Evolutionary conservation across 2,888 invertebrate genomes (phyloP), one percentile per base, ranked within the genome.

Genomic region (Eristalinus sepulchralis): DNA sequence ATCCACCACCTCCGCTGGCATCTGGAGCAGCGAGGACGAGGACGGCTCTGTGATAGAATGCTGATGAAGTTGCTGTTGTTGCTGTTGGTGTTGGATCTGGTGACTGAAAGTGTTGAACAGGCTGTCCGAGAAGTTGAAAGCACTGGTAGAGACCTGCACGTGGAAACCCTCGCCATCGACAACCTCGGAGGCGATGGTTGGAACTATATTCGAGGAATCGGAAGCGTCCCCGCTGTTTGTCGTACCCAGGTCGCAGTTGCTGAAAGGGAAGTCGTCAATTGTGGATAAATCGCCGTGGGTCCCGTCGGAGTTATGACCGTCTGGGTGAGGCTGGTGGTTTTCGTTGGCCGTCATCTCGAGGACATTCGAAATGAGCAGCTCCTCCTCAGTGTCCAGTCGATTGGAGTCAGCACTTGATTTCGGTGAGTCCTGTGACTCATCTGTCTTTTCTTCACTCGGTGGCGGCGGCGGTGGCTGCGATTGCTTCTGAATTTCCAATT

Each of bases 61-160:
- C 84, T 80, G 76, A 57, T 63, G 55, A 33, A 80, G 86, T 75
- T 88, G 81, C 62, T 89, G 86, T 78, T 88, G 73, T 62, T 86
- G 57, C 78, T 78, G 84, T 64, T 83, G 59, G 63, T 73, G 86
- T 75, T 88, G 63, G 59, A 78, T 63, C 33, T 77, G 72, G 10
- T 81, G 78, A 59, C 78, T 77, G 36, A 86, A 83, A 64, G 57
- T 82, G 20, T 66, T 86, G 20, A 86, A 86, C 36, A 86, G 47
- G 20, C 86, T 86, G 47, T 86, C 86, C 2, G 75, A 11, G 36
- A 86, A 86, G 55, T 75, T 86, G 36, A 83, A 86, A 11, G 82
- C 55, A 76, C 63, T 82, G 11, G 64, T 70, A 2, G 82, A 67
- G 36, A 78, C 82, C 59, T 86, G 78, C 1, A 73, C 76, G 17